Base-by-base conservation (phyloP, 2,797 vertebrate genomes). In the Silurus aristotelis region DNA sequence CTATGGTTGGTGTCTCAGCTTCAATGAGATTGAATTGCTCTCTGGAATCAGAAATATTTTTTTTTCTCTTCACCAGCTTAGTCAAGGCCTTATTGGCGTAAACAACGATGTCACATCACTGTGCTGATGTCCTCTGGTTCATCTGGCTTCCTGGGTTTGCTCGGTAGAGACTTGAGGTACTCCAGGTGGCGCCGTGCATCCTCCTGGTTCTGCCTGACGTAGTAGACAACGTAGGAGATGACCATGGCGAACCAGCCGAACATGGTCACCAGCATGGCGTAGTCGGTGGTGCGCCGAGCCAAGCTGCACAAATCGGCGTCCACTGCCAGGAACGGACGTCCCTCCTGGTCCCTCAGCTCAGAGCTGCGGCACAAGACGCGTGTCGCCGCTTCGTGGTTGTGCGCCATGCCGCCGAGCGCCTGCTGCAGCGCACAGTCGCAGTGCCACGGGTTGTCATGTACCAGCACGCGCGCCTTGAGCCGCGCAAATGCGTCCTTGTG, bases 231-330 rank as follows among this genome's bases (percentile, higher is more conserved):
- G 0, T 99, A 99, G 0, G 98, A 99, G 91, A 99, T 99, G 91
- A 99, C 98, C 98, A 99, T 99, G 91, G 98, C 97, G 89, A 99
- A 99, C 98, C 98, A 99, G 91, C 97, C 97, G 81, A 99, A 99
- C 98, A 99, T 99, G 91, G 98, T 99, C 91, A 99, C 98, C 90
- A 99, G 94, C 98, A 99, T 99, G 88, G 98, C 98, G 0, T 99
- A 99, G 92, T 99, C 98, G 15, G 98, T 99, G 89, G 98, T 99
- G 94, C 97, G 97, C 96, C 97, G 98, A 15, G 97, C 96, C 90
- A 99, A 95, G 93, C 97, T 99, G 91, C 98, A 99, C 85, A 99
- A 96, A 94, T 99, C 98, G 0, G 96, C 96, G 0, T 98, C 97
- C 89, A 97, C 95, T 0, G 97, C 97, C 92, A 99, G 92, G 92